phyloP scores from a whole-genome alignment of 2,113 vertebrate genomes.

The Corythoichthys intestinalis region DNA sequence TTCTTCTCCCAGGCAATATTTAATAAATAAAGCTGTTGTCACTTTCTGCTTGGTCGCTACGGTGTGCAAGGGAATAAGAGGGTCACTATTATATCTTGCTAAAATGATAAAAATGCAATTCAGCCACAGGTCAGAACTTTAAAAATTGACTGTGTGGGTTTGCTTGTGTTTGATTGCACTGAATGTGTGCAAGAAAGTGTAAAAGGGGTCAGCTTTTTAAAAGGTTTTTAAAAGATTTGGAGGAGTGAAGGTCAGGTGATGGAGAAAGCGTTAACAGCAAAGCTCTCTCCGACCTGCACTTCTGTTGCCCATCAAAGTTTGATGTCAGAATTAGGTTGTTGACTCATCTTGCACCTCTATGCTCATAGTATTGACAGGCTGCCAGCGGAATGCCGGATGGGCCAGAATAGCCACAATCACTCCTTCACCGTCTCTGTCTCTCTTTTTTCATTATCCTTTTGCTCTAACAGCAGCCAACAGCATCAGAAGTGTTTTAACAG shows the following conservation, averaged over 20 bases:
- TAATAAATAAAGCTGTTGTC: constrained; percentile 71
- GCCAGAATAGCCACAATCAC: constrained; percentile 72
- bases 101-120: constrained; percentile 73
- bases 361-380: constrained; percentile 96
- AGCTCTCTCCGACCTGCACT: constrained; percentile 58
- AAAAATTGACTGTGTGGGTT: constrained; percentile 55
- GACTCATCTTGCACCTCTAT: constrained; percentile 91
- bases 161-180: constrained; percentile 34
- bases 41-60: constrained; percentile 46
- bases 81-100: constrained; percentile 65
- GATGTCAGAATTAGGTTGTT: constrained; percentile 96
- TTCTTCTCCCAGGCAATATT: constrained; percentile 61
- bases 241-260: constrained; percentile 72
- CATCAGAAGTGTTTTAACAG: constrained; percentile 99
- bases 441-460: constrained; percentile 45
- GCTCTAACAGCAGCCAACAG: constrained; percentile 83
- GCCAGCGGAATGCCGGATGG: constrained; percentile 78
- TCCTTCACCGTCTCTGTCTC: constrained; percentile 40
- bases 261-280: constrained; percentile 61
- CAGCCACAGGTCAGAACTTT: constrained; percentile 67
- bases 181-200: constrained; percentile 46
- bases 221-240: constrained; percentile 68
- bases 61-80: constrained; percentile 44
- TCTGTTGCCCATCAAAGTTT: constrained; percentile 89
- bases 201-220: constrained; percentile 58